Base-by-base conservation (phyloP, 2,888 invertebrate species). In the Podabrus alpinus region DNA sequence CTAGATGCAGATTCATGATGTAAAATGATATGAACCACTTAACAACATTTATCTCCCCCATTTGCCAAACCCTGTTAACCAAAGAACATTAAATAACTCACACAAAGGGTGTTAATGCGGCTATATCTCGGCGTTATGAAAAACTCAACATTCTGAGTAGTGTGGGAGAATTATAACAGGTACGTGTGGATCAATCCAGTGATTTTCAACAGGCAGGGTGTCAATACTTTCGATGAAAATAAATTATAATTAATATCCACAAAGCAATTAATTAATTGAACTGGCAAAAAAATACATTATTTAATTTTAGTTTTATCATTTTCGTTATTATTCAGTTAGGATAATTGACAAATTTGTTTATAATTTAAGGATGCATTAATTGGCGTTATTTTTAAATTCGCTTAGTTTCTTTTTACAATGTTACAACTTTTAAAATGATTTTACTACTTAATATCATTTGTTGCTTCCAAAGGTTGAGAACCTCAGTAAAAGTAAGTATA, bases 151-250 rank as follows among this genome's bases (percentile, higher is more conserved):
- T 83, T 78, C 74, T 86, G 86, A 86, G 86, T 86, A 86, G 86
- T 86, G 87, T 87, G 87, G 85, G 87, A 87, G 85, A 86, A 85
- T 85, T 84, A 83, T 86, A 86, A 86, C 86, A 86, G 85, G 83
- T 82, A 84, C 85, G 83, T 82, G 82, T 86, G 86, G 84, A 79
- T 77, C 71, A 72, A 71, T 75, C 80, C 84, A 82, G 84, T 80
- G 83, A 82, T 82, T 81, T 79, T 81, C 79, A 83, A 80, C 79
- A 79, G 76, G 76, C 68, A 72, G 66, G 16, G 21, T 69, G 15
- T 59, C 59, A 60, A 29, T n/a, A 60, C 9, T 45, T 69, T 69
- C 17, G 15, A 15, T 15, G 1, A 45, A 60, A 60, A 60, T 21
- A n/a, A 62, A 70, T n/a, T 19, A 15, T 64, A 24, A 62, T 13